Evolutionary conservation across 1,140 invertebrate species (phyloP).

Genomic region (Hyles vespertilio): DNA sequence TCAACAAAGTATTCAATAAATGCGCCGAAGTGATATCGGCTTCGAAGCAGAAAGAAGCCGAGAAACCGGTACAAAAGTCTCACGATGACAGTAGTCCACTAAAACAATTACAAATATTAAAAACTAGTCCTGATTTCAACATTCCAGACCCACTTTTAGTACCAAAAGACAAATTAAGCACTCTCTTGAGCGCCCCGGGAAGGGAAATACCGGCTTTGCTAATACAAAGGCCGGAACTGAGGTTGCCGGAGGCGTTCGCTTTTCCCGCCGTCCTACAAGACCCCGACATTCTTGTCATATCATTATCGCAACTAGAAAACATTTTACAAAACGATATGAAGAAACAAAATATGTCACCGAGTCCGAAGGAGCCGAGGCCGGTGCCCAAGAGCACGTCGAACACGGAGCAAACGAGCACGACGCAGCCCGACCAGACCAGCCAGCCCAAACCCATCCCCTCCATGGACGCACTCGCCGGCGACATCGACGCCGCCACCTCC

Average conservation of each 20-base stretch:
- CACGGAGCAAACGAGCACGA: conserved; percentile 32
- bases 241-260: conserved; percentile 82
- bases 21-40: conserved; percentile 43
- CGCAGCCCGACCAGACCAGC: conserved; percentile 43
- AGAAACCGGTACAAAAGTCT: conserved; percentile 44
- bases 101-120: conserved; percentile 83
- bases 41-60: conserved; percentile 40
- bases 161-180: conserved; percentile 83
- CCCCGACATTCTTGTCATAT: conserved; percentile 87
- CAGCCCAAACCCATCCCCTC: conserved; percentile 56
- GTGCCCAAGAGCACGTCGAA: conserved; percentile 67
- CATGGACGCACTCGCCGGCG: conserved; percentile 74
- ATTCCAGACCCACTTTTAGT: conserved; percentile 88
- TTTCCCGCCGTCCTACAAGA: conserved; percentile 84
- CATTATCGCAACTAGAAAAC: conserved; percentile 84
- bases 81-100: conserved; percentile 79
- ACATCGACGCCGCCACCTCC: conserved; percentile 81
- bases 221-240: conserved; percentile 81
- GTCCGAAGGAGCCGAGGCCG: conserved; percentile 56
- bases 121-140: conserved; percentile 80
- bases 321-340: conserved; percentile 78
- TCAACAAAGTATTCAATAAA: conserved; percentile 63
- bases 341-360: conserved; percentile 50
- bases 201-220: conserved; percentile 85
- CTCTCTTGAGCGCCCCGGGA: conserved; percentile 83